phyloP scores from a whole-genome alignment of 2,113 vertebrate species.

The Dromaius novaehollandiae region DNA sequence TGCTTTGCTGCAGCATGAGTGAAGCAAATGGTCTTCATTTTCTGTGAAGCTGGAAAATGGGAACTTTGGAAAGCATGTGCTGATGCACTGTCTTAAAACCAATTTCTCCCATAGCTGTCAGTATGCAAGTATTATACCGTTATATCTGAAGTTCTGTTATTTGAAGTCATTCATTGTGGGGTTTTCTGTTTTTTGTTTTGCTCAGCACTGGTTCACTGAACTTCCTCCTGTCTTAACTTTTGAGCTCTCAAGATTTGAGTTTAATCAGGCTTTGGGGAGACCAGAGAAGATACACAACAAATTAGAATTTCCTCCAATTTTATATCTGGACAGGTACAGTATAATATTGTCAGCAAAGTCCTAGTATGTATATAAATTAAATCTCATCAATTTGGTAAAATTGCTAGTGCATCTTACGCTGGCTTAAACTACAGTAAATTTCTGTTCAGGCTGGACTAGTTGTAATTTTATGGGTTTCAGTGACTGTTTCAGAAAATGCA shows the following conservation, averaged over 20 bases:
- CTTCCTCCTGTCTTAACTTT: slow-evolving; percentile 97
- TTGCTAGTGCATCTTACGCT: not conserved
- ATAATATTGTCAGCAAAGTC: not conserved
- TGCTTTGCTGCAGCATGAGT: not conserved
- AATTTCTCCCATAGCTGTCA: not conserved
- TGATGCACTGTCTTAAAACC: not conserved
- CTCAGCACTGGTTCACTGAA: slow-evolving; percentile 97
- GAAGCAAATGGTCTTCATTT: not conserved
- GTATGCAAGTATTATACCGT: not conserved
- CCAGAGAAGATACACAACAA: slow-evolving; percentile 99
- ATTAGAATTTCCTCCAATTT: slow-evolving; percentile 94
- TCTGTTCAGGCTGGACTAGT: not conserved
- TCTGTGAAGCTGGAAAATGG: not conserved
- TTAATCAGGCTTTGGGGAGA: slow-evolving; percentile 96
- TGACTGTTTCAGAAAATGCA: not conserved
- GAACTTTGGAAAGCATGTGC: not conserved
- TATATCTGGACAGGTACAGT: slow-evolving; percentile 96
- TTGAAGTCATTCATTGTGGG: not conserved
- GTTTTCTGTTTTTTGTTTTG: slow-evolving; percentile 36
- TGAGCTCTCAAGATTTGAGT: slow-evolving; percentile 97
- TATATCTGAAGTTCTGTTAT: not conserved
- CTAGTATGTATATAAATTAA: not conserved
- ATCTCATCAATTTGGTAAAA: not conserved
- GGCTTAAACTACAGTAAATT: not conserved
- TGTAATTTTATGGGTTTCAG: not conserved